Base-by-base conservation (phyloP, 2,888 invertebrate species). In the Pegoplata infirma region DNA sequence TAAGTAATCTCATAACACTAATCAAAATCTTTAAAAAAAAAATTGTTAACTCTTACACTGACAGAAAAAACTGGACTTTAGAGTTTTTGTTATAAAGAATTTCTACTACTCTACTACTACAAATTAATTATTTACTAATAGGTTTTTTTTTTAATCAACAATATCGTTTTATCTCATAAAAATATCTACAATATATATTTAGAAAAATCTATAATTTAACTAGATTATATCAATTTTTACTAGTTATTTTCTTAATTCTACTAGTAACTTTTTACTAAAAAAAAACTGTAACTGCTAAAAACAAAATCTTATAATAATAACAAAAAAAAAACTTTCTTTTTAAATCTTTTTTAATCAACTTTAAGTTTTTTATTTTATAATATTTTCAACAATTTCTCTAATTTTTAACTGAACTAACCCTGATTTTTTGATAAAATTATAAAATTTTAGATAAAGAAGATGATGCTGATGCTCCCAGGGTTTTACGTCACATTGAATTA, bases 401-500 rank as follows among this genome's bases (percentile, higher is more conserved):
- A n/a, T n/a, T n/a, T n/a, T n/a, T n/a, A n/a, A n/a, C n/a, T n/a
- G n/a, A n/a, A n/a, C n/a, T n/a, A n/a, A n/a, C n/a, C n/a, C n/a
- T n/a, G n/a, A n/a, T n/a, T n/a, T n/a, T n/a, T n/a, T n/a, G n/a
- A n/a, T n/a, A n/a, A n/a, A n/a, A n/a, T n/a, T n/a, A n/a, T n/a
- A n/a, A n/a, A 3, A 7, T 84, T 85, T 23, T 84, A 96, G 96
- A 94, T 88, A 94, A 94, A 88, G 95, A 96, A 85, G 95, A 95
- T 63, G 95, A 96, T 89, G 92, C 94, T 10, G 93, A 94, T 81
- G 94, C 95, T 86, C 94, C 95, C 3, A 91, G 94, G 85, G 92
- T 96, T 63, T 91, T 96, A n/a, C 91, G 96, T 75, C 96, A 97
- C 86, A 92, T 97, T 74, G 97, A 97, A 89, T 89, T 97, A 58